Evolutionary conservation across 1,140 invertebrate genomes (phyloP), one percentile per base, ranked within the genome.

Genomic region (Mamestra configurata): DNA sequence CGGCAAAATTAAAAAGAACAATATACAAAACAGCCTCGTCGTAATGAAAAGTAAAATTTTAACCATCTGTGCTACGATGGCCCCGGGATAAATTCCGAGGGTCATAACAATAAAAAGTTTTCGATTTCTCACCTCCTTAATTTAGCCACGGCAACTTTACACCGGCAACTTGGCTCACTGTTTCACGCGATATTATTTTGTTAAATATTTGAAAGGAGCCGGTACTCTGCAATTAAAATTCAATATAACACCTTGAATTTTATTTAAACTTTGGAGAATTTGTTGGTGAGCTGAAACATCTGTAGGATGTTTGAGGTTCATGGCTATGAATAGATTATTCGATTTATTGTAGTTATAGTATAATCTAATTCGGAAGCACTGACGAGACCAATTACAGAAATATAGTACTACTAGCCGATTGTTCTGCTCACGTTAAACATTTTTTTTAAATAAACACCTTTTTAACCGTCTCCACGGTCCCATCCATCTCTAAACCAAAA

Each of bases 41-140:
- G 68, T 79, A 79, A 79, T 79, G 82, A 82, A 81, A 85, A 85
- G 82, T 83, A 76, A 82, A 85, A 85, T 83, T 83, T 85, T 72
- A 81, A 79, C 75, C 80, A 85, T 82, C 82, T 76, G 80, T 78
- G 77, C 70, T 43, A 68, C 55, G 79, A 72, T 77, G 66, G 79
- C 73, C 66, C 40, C 46, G 55, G 70, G 75, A 83, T 83, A 83
- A 85, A 83, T 83, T 71, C 77, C 59, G 31, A 24, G 79, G 51
- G 79, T 22, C 57, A 79, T 84, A 83, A 84, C 84, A 86, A 86
- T 86, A 84, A 81, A 86, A 86, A 86, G 79, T 86, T 86, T 86
- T 77, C 73, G 73, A 80, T 73, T 79, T 80, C 80, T 79, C 82
- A 86, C 84, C 84, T 84, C 53, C 80, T 81, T 83, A 83, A 85